Evolutionary conservation across 2,113 vertebrate genomes (phyloP).

Genomic region (Arenaria interpres): DNA sequence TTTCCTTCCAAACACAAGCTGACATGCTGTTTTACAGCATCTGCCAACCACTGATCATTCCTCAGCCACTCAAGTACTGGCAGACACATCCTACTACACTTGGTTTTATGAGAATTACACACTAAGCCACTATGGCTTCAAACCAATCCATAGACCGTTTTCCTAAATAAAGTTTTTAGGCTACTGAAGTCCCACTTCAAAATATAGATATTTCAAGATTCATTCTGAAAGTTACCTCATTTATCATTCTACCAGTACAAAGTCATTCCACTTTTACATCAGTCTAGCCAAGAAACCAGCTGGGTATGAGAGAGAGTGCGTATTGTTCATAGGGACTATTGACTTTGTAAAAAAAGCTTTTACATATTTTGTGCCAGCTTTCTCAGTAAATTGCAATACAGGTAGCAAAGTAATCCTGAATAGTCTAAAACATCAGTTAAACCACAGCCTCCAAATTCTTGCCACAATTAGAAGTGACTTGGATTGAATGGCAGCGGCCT

Average conservation of each 20-base stretch:
- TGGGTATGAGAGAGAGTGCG: not conserved
- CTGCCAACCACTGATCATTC: not conserved
- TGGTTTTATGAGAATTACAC: not conserved
- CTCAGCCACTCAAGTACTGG: not conserved
- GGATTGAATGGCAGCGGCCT: not conserved
- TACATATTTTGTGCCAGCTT: not conserved
- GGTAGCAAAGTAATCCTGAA: not conserved
- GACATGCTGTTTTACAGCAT: not conserved
- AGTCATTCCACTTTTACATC: not conserved
- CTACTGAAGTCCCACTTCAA: not conserved
- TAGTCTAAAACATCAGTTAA: not conserved
- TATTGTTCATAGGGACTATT: accelerated
- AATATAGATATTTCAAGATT: not conserved
- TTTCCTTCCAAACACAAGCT: not conserved
- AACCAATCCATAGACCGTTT: not conserved
- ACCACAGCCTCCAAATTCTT: not conserved
- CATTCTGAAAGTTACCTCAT: not conserved
- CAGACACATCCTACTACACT: not conserved
- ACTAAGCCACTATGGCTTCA: not conserved
- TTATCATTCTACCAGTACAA: not conserved
- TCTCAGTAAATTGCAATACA: not conserved
- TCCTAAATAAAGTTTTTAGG: not conserved
- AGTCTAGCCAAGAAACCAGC: not conserved
- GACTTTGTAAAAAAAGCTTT: accelerated
- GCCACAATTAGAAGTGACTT: not conserved